Base-by-base conservation (phyloP, 1,140 invertebrate genomes). In the Aleiodes sp. region DNA sequence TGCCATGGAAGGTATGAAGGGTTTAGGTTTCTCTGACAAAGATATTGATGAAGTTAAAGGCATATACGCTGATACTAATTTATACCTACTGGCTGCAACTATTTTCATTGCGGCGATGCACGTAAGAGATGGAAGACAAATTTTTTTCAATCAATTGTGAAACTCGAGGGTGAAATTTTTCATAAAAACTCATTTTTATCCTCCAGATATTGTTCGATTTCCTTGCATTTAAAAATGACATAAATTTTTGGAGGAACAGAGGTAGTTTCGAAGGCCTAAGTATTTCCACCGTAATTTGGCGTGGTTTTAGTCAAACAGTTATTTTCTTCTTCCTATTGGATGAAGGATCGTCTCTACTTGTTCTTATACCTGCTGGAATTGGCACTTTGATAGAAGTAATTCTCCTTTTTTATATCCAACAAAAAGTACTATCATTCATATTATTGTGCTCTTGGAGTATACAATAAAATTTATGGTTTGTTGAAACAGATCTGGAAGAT, bases 221-320 rank as follows among this genome's bases (percentile, higher is more conserved):
- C 78, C 86, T 99, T 52, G 96, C 98, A 1, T 98, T 99, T 78
- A 99, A 99, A 89, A 99, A 98, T 85, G 98, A 99, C 76, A 94
- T 99, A 3, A 91, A 89, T 72, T 99, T 98, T 82, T 99, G 98
- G 98, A 90, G 91, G 66, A 89, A 90, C 10, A 91, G 94, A 75
- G 91, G 90, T 33, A 93, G 92, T 0, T 93, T 98, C 83, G 94
- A 92, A 29, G 98, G 98, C 1, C 81, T 99, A 2, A 99, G 97
- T 6, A 89, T 91, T 8, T 89, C 94, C 66, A 96, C 95, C 2
- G 92, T 98, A 4, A 74, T 98, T 7, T 99, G 98, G 97, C 88
- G 96, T 60, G 94, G 94, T 28, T 94, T 99, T 77, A 98, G 96
- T 65, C 96, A 98, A 82, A 87, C 92, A 46, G 89, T 99, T n/a